Percentiles rank a stretch among this genome's conserved stretches.
Conservation (phyloP, 2,113 vertebrate species). For the Notarius quadriscutis region DNA sequence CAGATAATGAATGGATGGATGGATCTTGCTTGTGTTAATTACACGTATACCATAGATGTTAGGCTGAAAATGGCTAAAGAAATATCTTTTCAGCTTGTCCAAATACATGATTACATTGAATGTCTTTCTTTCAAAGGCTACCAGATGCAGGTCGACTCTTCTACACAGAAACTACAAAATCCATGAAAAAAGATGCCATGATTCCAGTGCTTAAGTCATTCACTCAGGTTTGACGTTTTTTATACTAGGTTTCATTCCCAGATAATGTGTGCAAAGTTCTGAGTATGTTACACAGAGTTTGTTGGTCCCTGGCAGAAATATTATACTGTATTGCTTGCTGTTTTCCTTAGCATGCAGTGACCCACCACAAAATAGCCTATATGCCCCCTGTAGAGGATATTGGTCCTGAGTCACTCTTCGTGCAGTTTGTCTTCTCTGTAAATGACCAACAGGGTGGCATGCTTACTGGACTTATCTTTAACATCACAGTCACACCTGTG, state of each 20-base stretch:
- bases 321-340: background rate
- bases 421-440: slow-evolving; percentile 79
- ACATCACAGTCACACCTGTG: slow-evolving; percentile 73
- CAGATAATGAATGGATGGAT: too few species aligned
- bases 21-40: too few species aligned
- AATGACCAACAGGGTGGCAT: slow-evolving; percentile 73
- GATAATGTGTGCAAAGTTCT: background rate
- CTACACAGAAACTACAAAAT: slow-evolving; percentile 72
- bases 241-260: background rate
- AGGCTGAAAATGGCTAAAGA: background rate
- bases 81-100: background rate
- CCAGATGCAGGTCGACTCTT: slow-evolving; percentile 74
- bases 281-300: background rate
- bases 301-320: background rate
- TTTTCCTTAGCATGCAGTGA: slow-evolving; percentile 69
- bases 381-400: slow-evolving; percentile 78
- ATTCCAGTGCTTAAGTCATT: slow-evolving; percentile 72
- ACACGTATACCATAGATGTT: background rate
- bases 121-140: slow-evolving; percentile 60
- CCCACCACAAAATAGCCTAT: slow-evolving; percentile 79
- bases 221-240: slow-evolving; percentile 74
- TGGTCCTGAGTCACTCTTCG: slow-evolving; percentile 65
- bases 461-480: slow-evolving; percentile 70
- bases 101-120: background rate
- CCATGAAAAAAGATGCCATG: slow-evolving; percentile 69